Base-by-base conservation (phyloP, 2,888 invertebrate genomes). In the Nymphalis polychloros region DNA sequence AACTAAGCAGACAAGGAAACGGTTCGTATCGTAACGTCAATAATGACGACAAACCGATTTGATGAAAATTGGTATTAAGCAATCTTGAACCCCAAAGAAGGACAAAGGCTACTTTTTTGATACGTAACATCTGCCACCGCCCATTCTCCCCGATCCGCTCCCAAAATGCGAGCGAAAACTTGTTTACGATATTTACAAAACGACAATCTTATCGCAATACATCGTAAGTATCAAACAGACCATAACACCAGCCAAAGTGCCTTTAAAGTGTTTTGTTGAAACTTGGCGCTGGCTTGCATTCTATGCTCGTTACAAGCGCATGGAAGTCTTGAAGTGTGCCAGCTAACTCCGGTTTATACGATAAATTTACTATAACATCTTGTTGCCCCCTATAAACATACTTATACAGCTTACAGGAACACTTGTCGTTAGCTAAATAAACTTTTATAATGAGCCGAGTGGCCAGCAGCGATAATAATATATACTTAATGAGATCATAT, bases 201-300 rank as follows among this genome's bases (percentile, higher is more conserved):
- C 61, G 27, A 31, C 31, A 61, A 23, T 62, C 49, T 27, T 50
- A 59, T 52, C 23, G 41, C 52, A 41, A 60, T 59, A 66, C 57
- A 67, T 60, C 59, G 62, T 59, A 63, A 67, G 66, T 61, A 68
- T 64, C 66, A 68, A 72, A 73, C 68, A 59, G 68, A 60, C 69
- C 64, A 60, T 59, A 63, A 67, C 70, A 64, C 60, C 68, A 70
- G 69, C 68, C 70, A 59, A 72, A 73, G 73, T 71, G 71, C 71
- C 69, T 76, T 76, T 73, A 72, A 78, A 75, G 77, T 77, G 78
- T 76, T 79, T 77, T 77, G 79, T 76, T 75, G 77, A 79, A 78
- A 72, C 67, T 72, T 75, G 76, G 72, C 71, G 71, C 68, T 66
- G 63, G 62, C 59, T 79, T 76, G 81, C 80, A 81, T 83, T 81